A percentile compares a stretch with the other conserved stretches of the same genome.
Conservation (phyloP, 2,113 vertebrate species). For the Scopus umbretta region DNA sequence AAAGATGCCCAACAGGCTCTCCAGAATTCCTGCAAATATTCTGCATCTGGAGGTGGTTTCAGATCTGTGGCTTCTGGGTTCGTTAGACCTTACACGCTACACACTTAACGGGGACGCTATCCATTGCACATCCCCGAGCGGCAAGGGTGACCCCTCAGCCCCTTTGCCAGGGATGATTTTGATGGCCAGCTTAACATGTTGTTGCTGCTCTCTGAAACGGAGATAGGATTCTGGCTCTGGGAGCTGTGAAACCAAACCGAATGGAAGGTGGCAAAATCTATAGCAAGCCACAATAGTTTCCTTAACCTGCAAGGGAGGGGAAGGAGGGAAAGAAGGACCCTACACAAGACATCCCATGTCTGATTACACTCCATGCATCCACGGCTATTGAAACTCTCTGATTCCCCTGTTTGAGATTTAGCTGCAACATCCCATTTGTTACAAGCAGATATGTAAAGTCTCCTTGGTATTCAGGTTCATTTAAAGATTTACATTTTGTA, state of each 20-base stretch:
- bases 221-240: background rate
- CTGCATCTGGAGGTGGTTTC: background rate
- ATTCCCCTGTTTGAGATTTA: slow-evolving; percentile 57
- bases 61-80: background rate
- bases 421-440: slow-evolving; percentile 62
- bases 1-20: background rate
- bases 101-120: fast-evolving
- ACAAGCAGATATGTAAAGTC: slow-evolving; percentile 58
- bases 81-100: background rate
- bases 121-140: background rate
- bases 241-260: background rate
- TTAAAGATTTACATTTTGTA: slow-evolving; percentile 77
- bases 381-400: slow-evolving; percentile 49
- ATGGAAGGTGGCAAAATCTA: background rate
- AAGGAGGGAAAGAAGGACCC: background rate
- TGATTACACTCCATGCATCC: slow-evolving; percentile 44
- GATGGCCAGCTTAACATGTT: background rate
- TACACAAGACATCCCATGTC: slow-evolving; percentile 26
- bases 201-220: background rate
- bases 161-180: background rate
- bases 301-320: background rate
- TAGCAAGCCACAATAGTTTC: background rate
- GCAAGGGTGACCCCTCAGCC: background rate
- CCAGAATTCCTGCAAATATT: background rate
- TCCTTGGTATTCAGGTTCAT: slow-evolving; percentile 65